These are phyloP conservation scores for Allygus modestus DNA, from an alignment of 2,888 invertebrate genomes.

Conservation along the genomic window DNA sequence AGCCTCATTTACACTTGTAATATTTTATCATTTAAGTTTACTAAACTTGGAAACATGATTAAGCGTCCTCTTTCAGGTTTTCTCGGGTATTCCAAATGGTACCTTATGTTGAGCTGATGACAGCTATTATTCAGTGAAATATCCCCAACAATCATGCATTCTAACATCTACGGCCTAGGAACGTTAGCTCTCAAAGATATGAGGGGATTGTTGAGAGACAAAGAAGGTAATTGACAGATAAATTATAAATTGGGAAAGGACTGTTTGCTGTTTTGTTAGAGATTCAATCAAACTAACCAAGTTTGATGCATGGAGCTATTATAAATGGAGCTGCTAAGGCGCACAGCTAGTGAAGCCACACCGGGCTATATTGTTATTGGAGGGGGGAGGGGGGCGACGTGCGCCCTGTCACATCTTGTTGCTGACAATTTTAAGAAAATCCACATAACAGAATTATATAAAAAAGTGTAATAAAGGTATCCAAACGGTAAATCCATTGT, in stretches of 20 bases:
- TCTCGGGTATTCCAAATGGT: neutral
- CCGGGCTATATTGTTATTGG: too few species aligned
- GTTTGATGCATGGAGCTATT: too few species aligned
- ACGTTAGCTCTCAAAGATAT: conserved; percentile 4
- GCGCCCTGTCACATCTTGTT: too few species aligned
- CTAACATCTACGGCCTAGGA: conserved; percentile 16
- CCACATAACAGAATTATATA: too few species aligned
- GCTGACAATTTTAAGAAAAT: too few species aligned
- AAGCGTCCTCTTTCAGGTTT: neutral
- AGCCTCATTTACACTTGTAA: too few species aligned
- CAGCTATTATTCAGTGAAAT: neutral
- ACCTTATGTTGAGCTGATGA: conserved; percentile 10
- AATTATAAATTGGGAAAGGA: neutral
- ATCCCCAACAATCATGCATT: conserved; percentile 5
- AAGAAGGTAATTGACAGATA: conserved; percentile 14
- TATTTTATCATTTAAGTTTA: too few species aligned
- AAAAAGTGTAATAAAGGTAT: too few species aligned
- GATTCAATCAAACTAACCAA: neutral
- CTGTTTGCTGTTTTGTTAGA: neutral
- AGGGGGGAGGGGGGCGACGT: too few species aligned
- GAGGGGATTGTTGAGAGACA: neutral
- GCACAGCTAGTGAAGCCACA: too few species aligned
- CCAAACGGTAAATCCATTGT: too few species aligned
- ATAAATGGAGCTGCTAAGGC: too few species aligned
- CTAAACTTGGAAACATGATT: neutral